These are phyloP conservation scores for Chaetura pelagica DNA, from an alignment of 2,113 vertebrate species.

Conservation along the genomic window DNA sequence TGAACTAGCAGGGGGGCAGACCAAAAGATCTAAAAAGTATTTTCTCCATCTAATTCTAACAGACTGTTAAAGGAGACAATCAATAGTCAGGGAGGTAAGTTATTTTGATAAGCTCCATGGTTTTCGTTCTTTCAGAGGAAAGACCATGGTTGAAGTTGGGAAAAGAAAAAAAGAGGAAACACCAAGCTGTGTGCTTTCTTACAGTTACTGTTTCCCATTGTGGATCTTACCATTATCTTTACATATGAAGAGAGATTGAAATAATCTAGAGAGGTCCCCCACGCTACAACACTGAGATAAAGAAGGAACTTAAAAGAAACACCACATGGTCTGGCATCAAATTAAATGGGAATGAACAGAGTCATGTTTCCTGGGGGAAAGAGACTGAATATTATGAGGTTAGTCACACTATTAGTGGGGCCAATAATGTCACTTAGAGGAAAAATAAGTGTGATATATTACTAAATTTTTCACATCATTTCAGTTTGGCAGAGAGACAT, in stretches of 20 bases:
- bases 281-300: slow-evolving; percentile 50
- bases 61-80: slow-evolving; percentile 56
- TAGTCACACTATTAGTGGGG: slow-evolving; percentile 60
- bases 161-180: slow-evolving; percentile 31
- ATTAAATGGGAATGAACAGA: slow-evolving; percentile 67
- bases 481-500: not conserved
- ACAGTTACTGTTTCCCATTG: slow-evolving; percentile 47
- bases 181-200: slow-evolving; percentile 62
- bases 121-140: slow-evolving; percentile 47
- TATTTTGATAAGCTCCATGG: slow-evolving; percentile 64
- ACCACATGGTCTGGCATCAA: slow-evolving; percentile 43
- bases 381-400: slow-evolving; percentile 62
- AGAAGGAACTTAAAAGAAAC: slow-evolving; percentile 59
- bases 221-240: slow-evolving; percentile 66
- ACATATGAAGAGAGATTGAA: slow-evolving; percentile 67
- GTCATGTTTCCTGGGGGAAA: slow-evolving; percentile 50
- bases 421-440: slow-evolving; percentile 56
- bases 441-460: slow-evolving; percentile 37
- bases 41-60: slow-evolving; percentile 57
- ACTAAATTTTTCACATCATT: slow-evolving; percentile 12
- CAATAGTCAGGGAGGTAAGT: slow-evolving; percentile 68
- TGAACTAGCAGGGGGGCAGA: slow-evolving; percentile 31
- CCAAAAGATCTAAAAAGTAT: slow-evolving; percentile 48
- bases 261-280: slow-evolving; percentile 60
- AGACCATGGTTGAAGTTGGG: slow-evolving; percentile 39